Conservation (phyloP, 2,113 vertebrate species). For the Podiceps cristatus region DNA sequence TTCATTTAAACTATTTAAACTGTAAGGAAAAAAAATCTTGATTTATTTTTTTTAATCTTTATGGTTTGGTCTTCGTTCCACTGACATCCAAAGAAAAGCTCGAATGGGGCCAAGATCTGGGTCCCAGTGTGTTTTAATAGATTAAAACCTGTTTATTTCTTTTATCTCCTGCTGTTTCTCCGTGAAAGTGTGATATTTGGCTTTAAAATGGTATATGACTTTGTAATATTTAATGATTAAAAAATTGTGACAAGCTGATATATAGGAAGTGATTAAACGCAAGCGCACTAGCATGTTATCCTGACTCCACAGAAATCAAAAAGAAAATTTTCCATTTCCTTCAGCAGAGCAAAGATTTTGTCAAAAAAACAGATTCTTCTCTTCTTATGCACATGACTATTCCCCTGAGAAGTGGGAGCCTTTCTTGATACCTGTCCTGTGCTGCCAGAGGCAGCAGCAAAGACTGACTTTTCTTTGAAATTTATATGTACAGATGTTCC, state of each 20-base stretch:
- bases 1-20: background rate
- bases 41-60: background rate
- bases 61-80: background rate
- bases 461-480: background rate
- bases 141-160: background rate
- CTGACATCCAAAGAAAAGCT: background rate
- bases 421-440: background rate
- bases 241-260: background rate
- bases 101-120: background rate
- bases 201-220: background rate
- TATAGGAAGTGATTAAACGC: too few relatives aligned
- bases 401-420: background rate
- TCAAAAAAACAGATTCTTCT: background rate
- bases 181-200: background rate
- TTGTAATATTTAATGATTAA: background rate
- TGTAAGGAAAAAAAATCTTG: background rate
- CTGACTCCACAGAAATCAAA: background rate
- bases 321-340: background rate
- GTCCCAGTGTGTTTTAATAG: background rate
- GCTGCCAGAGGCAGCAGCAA: background rate
- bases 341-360: background rate
- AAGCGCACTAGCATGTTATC: background rate
- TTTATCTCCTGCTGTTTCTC: background rate
- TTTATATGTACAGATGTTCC: rapidly evolving
- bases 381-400: background rate